Evolutionary conservation across 1,140 invertebrate species (phyloP), one percentile per base, ranked within the genome.

Genomic region (Vollenhovia emeryi): DNA sequence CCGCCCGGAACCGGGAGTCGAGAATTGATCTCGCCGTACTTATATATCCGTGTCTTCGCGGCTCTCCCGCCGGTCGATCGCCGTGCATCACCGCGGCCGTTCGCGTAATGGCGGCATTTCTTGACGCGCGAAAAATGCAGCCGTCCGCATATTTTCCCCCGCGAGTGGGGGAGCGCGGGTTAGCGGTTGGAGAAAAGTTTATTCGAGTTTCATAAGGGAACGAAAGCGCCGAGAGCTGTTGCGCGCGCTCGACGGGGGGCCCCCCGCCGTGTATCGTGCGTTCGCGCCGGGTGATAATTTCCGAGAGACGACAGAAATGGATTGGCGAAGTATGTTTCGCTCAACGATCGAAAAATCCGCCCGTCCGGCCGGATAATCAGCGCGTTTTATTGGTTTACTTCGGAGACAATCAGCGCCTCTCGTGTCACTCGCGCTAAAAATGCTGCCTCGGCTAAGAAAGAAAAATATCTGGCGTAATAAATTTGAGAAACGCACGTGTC

Each of bases 281-380:
- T 71, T 75, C 59, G 69, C 87, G 85, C 87, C 74, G 86, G 87
- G 87, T 88, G 87, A 89, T 89, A 89, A 89, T 89, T 89, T 88
- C 86, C 87, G 84, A 86, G 87, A 88, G 87, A 89, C 68, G 87
- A 79, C 87, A 89, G 87, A 89, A 89, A 89, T 89, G 87, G 87
- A 89, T 89, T 89, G 87, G 87, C 87, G 57, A 89, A 86, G 75
- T 89, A 89, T 88, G 87, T 76, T 89, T 78, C 76, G 84, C 75
- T 89, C 75, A 84, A 84, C 87, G 87, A 89, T 89, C 87, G 83
- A 89, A 89, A 89, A 82, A 86, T 89, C 55, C 84, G 45, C 11
- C 30, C 74, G 64, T 50, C 48, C 50, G 30, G 43, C 59, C 40
- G 78, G 48, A 13, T 48, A 75, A 79, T 64, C 50, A 43, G 60